These are phyloP conservation scores for Zapus hudsonius DNA, from an alignment of 2,113 vertebrate genomes.

Conservation along the genomic window DNA sequence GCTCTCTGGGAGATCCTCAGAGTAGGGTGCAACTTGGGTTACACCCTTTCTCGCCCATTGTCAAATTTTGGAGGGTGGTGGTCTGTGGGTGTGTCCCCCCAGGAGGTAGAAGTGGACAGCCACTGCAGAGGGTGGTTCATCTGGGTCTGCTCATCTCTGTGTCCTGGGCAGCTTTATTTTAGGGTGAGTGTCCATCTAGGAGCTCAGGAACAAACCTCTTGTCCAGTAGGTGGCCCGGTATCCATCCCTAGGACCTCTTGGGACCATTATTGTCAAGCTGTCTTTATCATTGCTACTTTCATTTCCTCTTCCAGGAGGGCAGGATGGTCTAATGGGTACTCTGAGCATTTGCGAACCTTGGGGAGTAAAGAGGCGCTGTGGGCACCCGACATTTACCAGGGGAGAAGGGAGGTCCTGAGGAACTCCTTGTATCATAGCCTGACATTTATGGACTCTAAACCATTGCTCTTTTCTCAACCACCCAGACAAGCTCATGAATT, in stretches of 20 bases:
- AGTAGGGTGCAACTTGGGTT: not conserved
- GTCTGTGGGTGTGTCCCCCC: not conserved
- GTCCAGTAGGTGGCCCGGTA: fast-evolving
- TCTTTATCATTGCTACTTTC: fast-evolving
- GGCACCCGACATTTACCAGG: too few relatives aligned
- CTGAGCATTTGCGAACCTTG: fast-evolving
- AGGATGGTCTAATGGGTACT: too few relatives aligned
- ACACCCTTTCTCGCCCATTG: not conserved
- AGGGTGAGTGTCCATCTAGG: fast-evolving
- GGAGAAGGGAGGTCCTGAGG: too few relatives aligned
- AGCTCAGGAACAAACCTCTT: fast-evolving
- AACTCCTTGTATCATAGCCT: too few relatives aligned
- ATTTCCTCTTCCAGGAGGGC: too few relatives aligned
- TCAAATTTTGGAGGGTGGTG: not conserved
- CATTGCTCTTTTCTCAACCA: not conserved
- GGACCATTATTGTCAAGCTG: too few relatives aligned
- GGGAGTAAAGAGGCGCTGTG: fast-evolving
- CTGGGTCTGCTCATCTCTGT: fast-evolving
- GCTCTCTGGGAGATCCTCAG: too few relatives aligned
- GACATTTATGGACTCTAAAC: too few relatives aligned
- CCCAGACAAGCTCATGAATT: fast-evolving
- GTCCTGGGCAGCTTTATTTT: not conserved
- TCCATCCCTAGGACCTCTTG: not conserved
- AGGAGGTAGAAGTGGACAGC: too few relatives aligned
- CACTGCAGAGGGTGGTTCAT: not conserved